Evolutionary conservation across 1,140 invertebrate species (phyloP), one percentile per base, ranked within the genome.

Genomic region (Coenobita brevimanus): DNA sequence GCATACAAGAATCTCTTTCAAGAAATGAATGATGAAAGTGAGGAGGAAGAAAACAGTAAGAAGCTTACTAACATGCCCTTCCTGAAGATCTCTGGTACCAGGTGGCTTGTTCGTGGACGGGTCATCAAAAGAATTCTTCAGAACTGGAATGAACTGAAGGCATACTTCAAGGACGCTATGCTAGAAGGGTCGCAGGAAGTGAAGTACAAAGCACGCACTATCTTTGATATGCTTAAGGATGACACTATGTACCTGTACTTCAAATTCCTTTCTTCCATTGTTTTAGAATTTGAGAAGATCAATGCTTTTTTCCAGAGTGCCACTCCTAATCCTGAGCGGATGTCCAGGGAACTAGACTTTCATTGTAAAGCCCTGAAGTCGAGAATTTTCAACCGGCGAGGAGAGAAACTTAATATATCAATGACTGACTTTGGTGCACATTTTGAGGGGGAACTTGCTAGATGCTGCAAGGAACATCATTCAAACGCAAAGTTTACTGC

Each of bases 241-340:
- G 62, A 24, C 6, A 67, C n/a, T 24, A 33, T 10, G 8, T 67
- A 67, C 62, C 62, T 67, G 21, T 67, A 67, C n/a, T 67, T 67
- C 21, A 67, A 3, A 8, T 75, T 75, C 36, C 15, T 75, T 75
- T 75, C 71, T 75, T n/a, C 71, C 8, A 8, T 75, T 30, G 27
- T 38, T 3, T 75, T 8, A 38, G 71, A 75, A 38, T 75, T 75
- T 75, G 71, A 75, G 33, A 75, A 75, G 36, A 38, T 75, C n/a
- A 75, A 36, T 75, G 36, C 71, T 3, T 36, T 75, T n/a, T 75
- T 75, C 33, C 71, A 75, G 71, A 30, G 6, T 10, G n/a, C 36
- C 17, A 75, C 15, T 75, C 8, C 71, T 6, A 33, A 75, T 75
- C 71, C 71, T 75, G 71, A 75, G n/a, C 24, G 3, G 33, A 30